Evolutionary conservation across 2,113 vertebrate species (phyloP).

Genomic region (Danionella cerebrum): DNA sequence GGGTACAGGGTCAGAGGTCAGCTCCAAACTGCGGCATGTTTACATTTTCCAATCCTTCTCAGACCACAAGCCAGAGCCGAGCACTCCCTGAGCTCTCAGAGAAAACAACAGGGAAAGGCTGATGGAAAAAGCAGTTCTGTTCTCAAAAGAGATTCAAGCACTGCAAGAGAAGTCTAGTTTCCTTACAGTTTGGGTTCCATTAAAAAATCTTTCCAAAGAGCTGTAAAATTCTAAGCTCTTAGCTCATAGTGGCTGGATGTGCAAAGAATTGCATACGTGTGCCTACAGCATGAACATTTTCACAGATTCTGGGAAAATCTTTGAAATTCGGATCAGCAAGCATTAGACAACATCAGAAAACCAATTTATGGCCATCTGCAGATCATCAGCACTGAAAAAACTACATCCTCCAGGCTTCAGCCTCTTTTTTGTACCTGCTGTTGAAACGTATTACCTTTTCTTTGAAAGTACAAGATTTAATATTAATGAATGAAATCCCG

Average conservation of each 20-base stretch:
- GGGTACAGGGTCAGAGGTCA: slow-evolving; percentile 9
- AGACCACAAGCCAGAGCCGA: slow-evolving; percentile 1
- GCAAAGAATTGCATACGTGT: slow-evolving; percentile 9
- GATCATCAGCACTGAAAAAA: no score
- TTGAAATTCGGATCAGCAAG: not conserved
- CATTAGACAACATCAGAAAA: no score
- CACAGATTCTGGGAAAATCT: not conserved
- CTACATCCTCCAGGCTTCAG: no score
- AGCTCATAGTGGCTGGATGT: not conserved
- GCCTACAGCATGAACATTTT: no score
- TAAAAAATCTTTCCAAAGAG: slow-evolving; percentile 22
- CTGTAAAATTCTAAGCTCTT: slow-evolving; percentile 24
- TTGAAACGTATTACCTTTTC: no score
- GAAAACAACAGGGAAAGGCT: slow-evolving; percentile 35
- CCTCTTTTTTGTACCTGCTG: no score
- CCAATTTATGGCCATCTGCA: no score
- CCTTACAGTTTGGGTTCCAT: slow-evolving; percentile 34
- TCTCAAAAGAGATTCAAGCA: slow-evolving; percentile 15
- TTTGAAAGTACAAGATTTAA: no score
- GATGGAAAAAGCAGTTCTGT: slow-evolving; percentile 41
- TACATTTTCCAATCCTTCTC: slow-evolving; percentile 14
- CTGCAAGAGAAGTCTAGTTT: slow-evolving; percentile 5
- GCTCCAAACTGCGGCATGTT: slow-evolving; percentile 22
- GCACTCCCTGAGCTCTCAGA: not conserved
- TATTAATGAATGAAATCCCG: no score